Conservation (phyloP, 2,113 vertebrate species). For the Grantiella picta region DNA sequence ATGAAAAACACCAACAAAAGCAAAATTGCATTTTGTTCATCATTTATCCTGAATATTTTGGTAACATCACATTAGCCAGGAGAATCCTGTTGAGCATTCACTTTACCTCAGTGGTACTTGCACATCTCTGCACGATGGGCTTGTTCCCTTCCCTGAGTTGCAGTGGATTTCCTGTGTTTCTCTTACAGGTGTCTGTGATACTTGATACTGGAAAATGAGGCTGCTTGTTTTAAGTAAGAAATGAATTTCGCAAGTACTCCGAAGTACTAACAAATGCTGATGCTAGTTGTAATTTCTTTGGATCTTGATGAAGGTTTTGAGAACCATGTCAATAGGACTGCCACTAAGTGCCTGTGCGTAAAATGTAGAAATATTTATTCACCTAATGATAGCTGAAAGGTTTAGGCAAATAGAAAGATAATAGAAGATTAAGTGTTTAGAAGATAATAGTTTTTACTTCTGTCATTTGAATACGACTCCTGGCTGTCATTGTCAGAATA, state of each 20-base stretch:
- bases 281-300: not conserved
- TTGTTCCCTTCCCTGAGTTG: not conserved
- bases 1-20: not conserved
- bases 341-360: not conserved
- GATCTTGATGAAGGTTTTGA: not conserved
- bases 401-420: not conserved
- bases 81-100: not conserved
- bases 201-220: not conserved
- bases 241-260: not conserved
- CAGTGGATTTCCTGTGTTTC: not conserved
- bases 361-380: not conserved
- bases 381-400: not conserved
- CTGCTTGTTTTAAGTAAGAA: not conserved
- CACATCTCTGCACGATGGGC: rapidly evolving
- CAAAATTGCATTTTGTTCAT: not conserved
- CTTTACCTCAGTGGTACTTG: not conserved
- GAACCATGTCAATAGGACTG: not conserved
- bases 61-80: rapidly evolving
- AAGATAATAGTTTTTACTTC: constrained; percentile 8
- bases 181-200: not conserved
- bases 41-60: not conserved
- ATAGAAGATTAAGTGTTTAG: not conserved
- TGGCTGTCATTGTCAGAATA: not conserved
- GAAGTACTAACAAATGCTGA: not conserved
- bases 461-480: not conserved